Percentiles rank a stretch among this genome's conserved stretches.
These are phyloP conservation scores for Caenorhabditis japonica DNA, from an alignment of 2,888 invertebrate species.

Conservation along the genomic window DNA sequence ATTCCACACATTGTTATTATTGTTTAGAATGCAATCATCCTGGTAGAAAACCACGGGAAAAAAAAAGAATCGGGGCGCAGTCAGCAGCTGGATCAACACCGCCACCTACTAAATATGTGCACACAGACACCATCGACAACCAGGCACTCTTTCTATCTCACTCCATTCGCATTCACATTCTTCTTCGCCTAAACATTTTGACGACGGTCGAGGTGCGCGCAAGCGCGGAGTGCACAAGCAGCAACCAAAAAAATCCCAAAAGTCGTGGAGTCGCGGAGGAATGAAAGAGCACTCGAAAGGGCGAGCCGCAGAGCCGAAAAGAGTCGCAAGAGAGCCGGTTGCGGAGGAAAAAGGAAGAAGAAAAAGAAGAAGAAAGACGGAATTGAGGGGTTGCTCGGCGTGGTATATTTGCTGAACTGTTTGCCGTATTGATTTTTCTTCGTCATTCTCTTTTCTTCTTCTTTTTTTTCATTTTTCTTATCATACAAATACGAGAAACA, in stretches of 20 bases:
- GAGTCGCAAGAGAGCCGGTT: constrained; percentile 43
- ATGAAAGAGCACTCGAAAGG: constrained; percentile 29
- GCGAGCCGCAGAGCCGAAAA: constrained; percentile 32
- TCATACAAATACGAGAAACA: constrained; percentile 23
- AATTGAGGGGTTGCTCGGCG: constrained; percentile 41
- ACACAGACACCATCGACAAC: constrained; percentile 43
- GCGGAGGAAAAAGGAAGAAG: constrained; percentile 16
- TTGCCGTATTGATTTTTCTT: constrained; percentile 48
- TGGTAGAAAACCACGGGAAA: constrained; percentile 38
- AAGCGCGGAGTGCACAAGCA: constrained; percentile 42
- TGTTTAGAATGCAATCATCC: constrained; percentile 21
- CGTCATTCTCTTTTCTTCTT: constrained; percentile 36
- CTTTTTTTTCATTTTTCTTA: constrained; percentile 14
- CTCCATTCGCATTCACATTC: constrained; percentile 21
- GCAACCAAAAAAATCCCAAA: constrained; percentile 28
- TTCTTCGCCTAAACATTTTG: constrained; percentile 35
- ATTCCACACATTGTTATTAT: constrained; percentile 9
- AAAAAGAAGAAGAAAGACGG: constrained; percentile 1
- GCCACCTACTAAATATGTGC: constrained; percentile 40
- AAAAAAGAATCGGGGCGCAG: constrained; percentile 15
- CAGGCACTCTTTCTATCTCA: too few relatives aligned
- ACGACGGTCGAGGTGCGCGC: constrained; percentile 20
- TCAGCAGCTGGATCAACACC: constrained; percentile 49
- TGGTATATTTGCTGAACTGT: constrained; percentile 47
- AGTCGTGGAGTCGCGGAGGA: constrained; percentile 13